phyloP scores from a whole-genome alignment of 2,113 vertebrate genomes.

The Notarius quadriscutis region DNA sequence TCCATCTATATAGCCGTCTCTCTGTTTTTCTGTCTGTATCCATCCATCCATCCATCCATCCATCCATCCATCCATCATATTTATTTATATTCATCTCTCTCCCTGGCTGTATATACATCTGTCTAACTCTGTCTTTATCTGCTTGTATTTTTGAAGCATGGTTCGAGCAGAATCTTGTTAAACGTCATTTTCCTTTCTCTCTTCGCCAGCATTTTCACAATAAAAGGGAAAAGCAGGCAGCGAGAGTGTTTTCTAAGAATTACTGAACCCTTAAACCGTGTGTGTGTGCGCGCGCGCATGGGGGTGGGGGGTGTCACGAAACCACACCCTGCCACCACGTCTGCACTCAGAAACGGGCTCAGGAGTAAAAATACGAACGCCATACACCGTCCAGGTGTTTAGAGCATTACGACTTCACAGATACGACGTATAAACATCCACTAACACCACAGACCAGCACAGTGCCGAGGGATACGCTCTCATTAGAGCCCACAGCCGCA shows the following conservation, averaged over 20 bases:
- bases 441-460: constrained; percentile 71
- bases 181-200: not conserved
- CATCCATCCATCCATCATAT: not conserved
- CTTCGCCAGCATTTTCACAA: not conserved
- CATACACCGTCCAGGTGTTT: constrained; percentile 62
- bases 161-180: not conserved
- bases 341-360: constrained; percentile 47
- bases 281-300: not conserved
- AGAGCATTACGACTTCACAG: constrained; percentile 59
- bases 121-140: not conserved
- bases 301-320: not conserved
- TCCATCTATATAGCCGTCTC: not conserved
- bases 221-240: not conserved
- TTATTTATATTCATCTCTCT: not conserved
- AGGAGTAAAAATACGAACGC: constrained; percentile 54
- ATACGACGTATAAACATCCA: constrained; percentile 68
- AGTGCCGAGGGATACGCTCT: constrained; percentile 67
- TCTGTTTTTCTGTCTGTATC: not conserved
- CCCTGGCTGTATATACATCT: not conserved
- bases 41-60: not conserved
- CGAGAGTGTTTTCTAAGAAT: not conserved
- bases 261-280: not conserved
- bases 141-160: not conserved
- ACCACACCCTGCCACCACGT: constrained; percentile 46
- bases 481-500: constrained; percentile 71